Evolutionary conservation across 2,888 invertebrate genomes (phyloP).

Genomic region (Ormia ochracea): DNA sequence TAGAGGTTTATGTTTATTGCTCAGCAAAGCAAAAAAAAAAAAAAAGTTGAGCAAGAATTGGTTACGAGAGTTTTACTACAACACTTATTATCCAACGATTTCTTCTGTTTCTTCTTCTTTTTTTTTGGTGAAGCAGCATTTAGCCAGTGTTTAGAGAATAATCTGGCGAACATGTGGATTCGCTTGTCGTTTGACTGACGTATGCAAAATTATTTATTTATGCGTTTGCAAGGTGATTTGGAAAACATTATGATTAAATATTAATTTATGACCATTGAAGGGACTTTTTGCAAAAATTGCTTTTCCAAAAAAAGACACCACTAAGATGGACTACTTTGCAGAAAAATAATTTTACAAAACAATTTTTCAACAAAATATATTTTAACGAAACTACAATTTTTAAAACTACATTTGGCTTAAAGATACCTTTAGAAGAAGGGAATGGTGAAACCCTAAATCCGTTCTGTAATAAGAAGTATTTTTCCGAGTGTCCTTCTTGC

Average conservation of each 20-base stretch:
- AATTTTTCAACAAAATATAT: too few relatives aligned
- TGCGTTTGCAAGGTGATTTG: conserved; percentile 21
- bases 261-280: not conserved
- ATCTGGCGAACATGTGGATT: not conserved
- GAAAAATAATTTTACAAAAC: too few relatives aligned
- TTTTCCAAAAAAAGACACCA: not conserved
- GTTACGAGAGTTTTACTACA: not conserved
- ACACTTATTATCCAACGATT: not conserved
- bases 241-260: not conserved
- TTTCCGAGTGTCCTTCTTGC: too few relatives aligned
- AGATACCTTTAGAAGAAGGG: too few relatives aligned
- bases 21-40: not conserved
- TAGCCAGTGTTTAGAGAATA: not conserved
- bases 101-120: not conserved
- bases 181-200: conserved; percentile 42
- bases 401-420: too few relatives aligned
- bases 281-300: not conserved
- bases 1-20: conserved; percentile 24
- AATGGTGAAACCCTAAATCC: too few relatives aligned
- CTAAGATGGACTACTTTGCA: too few relatives aligned
- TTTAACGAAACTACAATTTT: too few relatives aligned
- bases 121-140: not conserved
- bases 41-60: not conserved
- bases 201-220: conserved; percentile 24
- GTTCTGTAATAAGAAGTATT: too few relatives aligned